These are phyloP conservation scores for Gallinago nigripennis DNA, from an alignment of 2,797 vertebrate genomes.

Conservation along the genomic window DNA sequence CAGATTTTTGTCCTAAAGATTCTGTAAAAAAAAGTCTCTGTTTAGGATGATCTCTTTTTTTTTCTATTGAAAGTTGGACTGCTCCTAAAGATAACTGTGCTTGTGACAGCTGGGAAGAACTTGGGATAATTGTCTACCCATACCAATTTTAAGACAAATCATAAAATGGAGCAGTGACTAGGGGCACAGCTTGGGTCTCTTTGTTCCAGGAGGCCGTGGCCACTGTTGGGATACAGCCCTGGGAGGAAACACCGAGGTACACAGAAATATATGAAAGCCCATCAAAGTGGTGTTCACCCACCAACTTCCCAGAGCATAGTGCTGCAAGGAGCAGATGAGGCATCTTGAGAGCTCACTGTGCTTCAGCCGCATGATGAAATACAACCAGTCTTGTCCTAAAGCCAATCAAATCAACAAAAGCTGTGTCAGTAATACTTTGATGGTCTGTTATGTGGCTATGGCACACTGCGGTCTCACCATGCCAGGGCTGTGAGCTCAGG, in stretches of 20 bases:
- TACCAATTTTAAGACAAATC: neutral
- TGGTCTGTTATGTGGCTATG: neutral
- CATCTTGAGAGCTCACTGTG: neutral
- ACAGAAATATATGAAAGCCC: neutral
- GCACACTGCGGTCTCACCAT: neutral
- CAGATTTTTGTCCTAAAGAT: neutral
- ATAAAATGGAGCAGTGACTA: neutral
- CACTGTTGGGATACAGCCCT: fast-evolving
- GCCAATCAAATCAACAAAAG: neutral
- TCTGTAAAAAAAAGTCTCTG: neutral
- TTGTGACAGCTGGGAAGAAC: neutral
- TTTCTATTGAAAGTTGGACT: neutral
- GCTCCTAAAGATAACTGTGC: neutral
- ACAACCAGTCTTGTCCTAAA: neutral
- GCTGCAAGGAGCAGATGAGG: neutral
- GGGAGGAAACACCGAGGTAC: neutral
- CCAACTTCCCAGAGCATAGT: neutral
- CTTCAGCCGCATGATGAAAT: neutral
- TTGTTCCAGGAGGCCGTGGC: neutral
- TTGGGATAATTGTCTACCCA: neutral
- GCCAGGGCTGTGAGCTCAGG: neutral
- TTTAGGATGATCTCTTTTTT: neutral
- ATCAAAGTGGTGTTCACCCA: neutral
- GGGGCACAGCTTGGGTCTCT: neutral
- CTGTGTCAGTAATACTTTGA: neutral